Conservation (phyloP, 1,140 invertebrate genomes). For the Drosophila sucinea region DNA sequence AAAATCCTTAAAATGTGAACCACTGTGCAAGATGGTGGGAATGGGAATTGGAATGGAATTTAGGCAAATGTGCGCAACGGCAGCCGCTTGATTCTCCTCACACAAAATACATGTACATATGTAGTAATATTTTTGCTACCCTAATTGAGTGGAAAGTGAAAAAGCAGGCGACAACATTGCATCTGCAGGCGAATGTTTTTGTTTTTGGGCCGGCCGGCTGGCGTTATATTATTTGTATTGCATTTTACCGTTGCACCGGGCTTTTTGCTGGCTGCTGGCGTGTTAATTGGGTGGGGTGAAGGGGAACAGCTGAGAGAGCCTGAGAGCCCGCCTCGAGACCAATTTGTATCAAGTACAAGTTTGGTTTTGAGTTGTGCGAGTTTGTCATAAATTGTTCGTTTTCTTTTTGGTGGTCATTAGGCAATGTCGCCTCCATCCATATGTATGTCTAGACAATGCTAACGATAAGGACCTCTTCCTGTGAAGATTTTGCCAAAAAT, state of each 20-base stretch:
- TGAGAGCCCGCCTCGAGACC: neutral
- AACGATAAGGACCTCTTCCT: slow-evolving; percentile 40
- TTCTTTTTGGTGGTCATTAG: slow-evolving; percentile 52
- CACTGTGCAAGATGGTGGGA: slow-evolving; percentile 8
- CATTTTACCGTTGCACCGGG: slow-evolving; percentile 74
- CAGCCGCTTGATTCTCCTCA: slow-evolving; percentile 41
- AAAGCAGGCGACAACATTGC: slow-evolving; percentile 30
- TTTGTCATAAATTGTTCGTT: neutral
- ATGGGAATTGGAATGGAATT: slow-evolving; percentile 25
- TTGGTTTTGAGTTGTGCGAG: neutral
- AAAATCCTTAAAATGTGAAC: too few relatives aligned
- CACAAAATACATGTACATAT: slow-evolving; percentile 16
- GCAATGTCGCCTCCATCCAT: slow-evolving; percentile 7
- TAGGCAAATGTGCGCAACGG: slow-evolving; percentile 75
- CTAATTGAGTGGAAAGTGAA: slow-evolving; percentile 73
- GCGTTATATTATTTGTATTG: slow-evolving; percentile 75
- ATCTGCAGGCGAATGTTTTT: slow-evolving; percentile 53
- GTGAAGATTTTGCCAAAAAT: slow-evolving; percentile 34
- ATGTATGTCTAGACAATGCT: slow-evolving; percentile 58
- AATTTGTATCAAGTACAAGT: slow-evolving; percentile 13
- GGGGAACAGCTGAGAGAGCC: slow-evolving; percentile 48
- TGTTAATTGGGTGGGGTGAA: slow-evolving; percentile 51
- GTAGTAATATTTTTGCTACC: slow-evolving; percentile 67
- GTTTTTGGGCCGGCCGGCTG: slow-evolving; percentile 51
- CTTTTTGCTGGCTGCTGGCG: slow-evolving; percentile 51